Base-by-base conservation (phyloP, 2,797 vertebrate genomes). In the Cynodonichthys magdalenae region DNA sequence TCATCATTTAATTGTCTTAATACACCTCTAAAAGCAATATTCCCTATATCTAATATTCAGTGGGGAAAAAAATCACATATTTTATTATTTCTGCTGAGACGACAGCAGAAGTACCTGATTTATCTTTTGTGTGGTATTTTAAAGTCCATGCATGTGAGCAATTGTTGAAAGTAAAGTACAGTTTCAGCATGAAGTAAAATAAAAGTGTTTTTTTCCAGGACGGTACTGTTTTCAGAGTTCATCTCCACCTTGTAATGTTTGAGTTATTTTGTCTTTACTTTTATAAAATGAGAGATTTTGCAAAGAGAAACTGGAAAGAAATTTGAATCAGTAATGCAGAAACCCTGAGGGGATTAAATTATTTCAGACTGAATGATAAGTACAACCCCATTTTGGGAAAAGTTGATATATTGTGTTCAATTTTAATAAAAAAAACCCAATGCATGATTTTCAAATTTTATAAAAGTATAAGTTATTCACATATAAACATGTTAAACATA, bases 201-300 rank as follows among this genome's bases (percentile, higher is more conserved):
- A 7, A n/a, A 59, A 15, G 58, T 80, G 72, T 66, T 83, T 24
- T 24, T 59, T 17, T 77, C 36, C 73, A 76, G 75, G 60, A 66
- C 66, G 56, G 45, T 62, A 80, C 80, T 75, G 39, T 69, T 70
- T 66, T 31, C 54, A 46, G 48, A 20, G 47, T 52, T 77, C 57
- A 75, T 47, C 56, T 57, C 64, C 50, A 53, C 62, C 72, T 83
- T 76, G 75, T 83, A 82, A 75, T 75, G 57, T 67, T 42, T 44
- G 74, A 76, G 63, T 74, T 63, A 71, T 83, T 74, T 69, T 24
- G n/a, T 31, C 29, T 8, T 41, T 63, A 79, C 77, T 52, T 51
- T 53, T 52, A 71, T 45, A 66, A 53, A 45, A 75, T 46, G 57
- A 70, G 55, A 39, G 10, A 12, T 39, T 39, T 39, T 12, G 11